phyloP scores from a whole-genome alignment of 2,113 vertebrate genomes.

The Mungos mungo region DNA sequence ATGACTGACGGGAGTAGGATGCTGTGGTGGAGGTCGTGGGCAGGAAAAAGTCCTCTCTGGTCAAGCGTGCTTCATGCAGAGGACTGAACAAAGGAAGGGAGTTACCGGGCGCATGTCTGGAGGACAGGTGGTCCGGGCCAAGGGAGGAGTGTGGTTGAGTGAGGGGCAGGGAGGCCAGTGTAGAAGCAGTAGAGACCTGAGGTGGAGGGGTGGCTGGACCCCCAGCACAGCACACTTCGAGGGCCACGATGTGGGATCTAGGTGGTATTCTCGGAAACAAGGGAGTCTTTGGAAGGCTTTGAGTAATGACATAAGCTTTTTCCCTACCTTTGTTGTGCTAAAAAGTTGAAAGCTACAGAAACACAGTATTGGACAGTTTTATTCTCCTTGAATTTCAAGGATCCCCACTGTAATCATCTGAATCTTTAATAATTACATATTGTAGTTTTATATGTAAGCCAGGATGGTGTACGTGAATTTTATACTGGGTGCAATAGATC shows the following conservation, averaged over 20 bases:
- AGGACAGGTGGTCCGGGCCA: not conserved
- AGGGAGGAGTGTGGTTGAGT: not conserved
- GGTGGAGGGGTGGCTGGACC: not conserved
- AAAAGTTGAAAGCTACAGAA: not conserved
- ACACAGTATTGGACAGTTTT: not conserved
- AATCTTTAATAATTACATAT: not conserved
- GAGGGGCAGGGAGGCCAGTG: not conserved
- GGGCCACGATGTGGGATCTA: rapidly evolving
- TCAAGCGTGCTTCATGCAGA: not conserved
- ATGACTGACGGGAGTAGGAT: not conserved
- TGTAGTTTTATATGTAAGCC: not conserved
- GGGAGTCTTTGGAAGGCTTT: not conserved
- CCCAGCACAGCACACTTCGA: not conserved
- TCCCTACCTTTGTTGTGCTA: not conserved
- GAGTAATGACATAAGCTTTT: not conserved
- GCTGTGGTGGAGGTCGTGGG: not conserved
- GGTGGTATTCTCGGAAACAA: not conserved
- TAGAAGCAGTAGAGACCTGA: not conserved
- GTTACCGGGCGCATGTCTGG: not conserved
- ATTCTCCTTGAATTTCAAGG: not conserved
- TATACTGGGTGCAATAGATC: not conserved
- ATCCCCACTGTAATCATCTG: not conserved
- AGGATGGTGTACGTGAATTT: not conserved
- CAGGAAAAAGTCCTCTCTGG: not conserved
- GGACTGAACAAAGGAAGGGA: not conserved